These are phyloP conservation scores for Epinephelus coioides DNA, from an alignment of 2,797 vertebrate species.

Conservation along the genomic window DNA sequence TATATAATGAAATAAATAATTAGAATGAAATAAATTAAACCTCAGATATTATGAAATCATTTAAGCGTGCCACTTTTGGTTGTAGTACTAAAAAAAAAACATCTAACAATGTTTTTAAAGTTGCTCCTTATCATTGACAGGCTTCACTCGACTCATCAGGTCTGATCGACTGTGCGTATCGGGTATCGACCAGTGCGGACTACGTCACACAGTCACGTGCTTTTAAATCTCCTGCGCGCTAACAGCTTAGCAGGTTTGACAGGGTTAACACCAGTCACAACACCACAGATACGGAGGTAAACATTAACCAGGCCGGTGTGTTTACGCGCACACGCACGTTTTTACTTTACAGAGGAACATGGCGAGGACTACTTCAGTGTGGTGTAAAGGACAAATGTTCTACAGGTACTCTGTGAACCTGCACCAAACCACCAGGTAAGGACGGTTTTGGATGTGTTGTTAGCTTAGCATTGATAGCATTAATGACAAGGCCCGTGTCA, in stretches of 20 bases:
- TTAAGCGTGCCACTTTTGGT: too few species aligned
- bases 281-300: constrained; percentile 29
- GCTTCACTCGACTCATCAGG: constrained; percentile 21
- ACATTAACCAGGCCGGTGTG: constrained; percentile 65
- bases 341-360: constrained; percentile 51
- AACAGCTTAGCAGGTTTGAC: not conserved
- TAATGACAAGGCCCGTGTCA: not conserved
- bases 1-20: too few species aligned
- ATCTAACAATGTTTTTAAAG: not conserved
- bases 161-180: constrained; percentile 46
- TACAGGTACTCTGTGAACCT: constrained; percentile 34
- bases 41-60: too few species aligned
- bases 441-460: fast-evolving
- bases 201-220: constrained; percentile 38
- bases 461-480: not conserved
- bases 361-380: constrained; percentile 49
- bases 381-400: constrained; percentile 32
- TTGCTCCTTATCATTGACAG: not conserved
- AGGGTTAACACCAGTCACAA: not conserved
- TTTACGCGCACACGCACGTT: constrained; percentile 17
- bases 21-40: too few species aligned
- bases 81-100: too few species aligned
- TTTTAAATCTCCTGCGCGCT: constrained; percentile 48
- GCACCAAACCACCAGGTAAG: constrained; percentile 63
- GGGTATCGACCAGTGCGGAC: not conserved